phyloP scores from a whole-genome alignment of 2,888 invertebrate species.

The Platycheirus rosarum region DNA sequence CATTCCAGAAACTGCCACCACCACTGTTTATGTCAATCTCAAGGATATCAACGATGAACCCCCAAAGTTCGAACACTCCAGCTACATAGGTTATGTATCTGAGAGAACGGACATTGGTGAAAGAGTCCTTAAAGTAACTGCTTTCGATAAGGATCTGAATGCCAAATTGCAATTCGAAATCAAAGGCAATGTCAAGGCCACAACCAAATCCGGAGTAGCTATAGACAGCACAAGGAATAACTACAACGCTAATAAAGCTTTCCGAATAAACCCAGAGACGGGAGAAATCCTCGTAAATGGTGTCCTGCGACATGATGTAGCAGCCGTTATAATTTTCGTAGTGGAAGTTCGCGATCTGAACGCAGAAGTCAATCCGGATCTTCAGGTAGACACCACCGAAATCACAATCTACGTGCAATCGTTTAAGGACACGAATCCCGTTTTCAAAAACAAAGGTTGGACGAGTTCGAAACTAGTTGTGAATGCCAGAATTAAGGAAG shows the following conservation, averaged over 20 bases:
- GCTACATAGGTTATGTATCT: conserved; percentile 87
- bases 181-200: conserved; percentile 87
- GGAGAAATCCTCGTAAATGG: conserved; percentile 88
- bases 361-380: conserved; percentile 86
- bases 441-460: conserved; percentile 89
- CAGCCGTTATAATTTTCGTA: conserved; percentile 89
- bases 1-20: conserved; percentile 90
- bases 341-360: conserved; percentile 88
- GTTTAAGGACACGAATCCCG: conserved; percentile 89
- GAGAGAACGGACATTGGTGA: conserved; percentile 87
- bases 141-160: conserved; percentile 88
- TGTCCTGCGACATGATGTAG: conserved; percentile 88
- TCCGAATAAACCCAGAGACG: conserved; percentile 87
- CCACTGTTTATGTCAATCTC: conserved; percentile 88
- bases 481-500: conserved; percentile 88
- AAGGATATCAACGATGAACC: conserved; percentile 92
- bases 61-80: conserved; percentile 87
- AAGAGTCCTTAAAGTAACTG: conserved; percentile 86
- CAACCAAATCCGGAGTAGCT: conserved; percentile 89
- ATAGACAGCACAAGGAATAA: conserved; percentile 84
- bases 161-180: conserved; percentile 88
- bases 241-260: conserved; percentile 87
- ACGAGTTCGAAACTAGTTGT: conserved; percentile 87
- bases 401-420: conserved; percentile 91
- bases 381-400: conserved; percentile 87